These are phyloP conservation scores for Corvus hawaiiensis DNA, from an alignment of 2,113 vertebrate genomes.

Conservation along the genomic window DNA sequence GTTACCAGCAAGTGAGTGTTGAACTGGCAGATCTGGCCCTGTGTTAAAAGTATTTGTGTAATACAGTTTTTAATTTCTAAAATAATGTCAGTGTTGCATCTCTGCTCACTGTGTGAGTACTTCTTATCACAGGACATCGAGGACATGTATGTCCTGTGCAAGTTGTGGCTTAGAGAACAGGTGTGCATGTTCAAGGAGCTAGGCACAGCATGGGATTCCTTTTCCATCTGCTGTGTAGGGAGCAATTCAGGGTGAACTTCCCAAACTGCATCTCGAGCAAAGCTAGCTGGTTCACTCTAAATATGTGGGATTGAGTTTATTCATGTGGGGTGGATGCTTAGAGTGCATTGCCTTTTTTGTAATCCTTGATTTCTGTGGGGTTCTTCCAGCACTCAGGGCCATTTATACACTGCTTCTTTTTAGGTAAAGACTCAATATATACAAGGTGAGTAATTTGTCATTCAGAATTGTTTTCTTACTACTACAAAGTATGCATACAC, in stretches of 20 bases:
- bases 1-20: background rate
- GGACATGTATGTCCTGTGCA: background rate
- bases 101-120: background rate
- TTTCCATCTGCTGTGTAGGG: background rate
- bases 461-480: background rate
- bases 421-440: background rate
- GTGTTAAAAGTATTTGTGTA: background rate
- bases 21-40: background rate
- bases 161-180: background rate
- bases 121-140: background rate
- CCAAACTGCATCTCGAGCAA: background rate
- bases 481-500: background rate
- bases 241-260: background rate
- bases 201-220: background rate
- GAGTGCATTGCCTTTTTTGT: background rate
- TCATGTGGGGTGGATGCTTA: background rate
- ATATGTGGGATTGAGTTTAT: background rate
- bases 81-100: background rate
- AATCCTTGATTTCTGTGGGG: background rate
- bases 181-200: background rate
- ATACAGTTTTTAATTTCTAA: background rate
- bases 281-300: background rate
- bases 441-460: background rate
- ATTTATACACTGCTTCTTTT: background rate
- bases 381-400: background rate